Conservation (phyloP, 2,113 vertebrate species). For the Lontra canadensis region DNA sequence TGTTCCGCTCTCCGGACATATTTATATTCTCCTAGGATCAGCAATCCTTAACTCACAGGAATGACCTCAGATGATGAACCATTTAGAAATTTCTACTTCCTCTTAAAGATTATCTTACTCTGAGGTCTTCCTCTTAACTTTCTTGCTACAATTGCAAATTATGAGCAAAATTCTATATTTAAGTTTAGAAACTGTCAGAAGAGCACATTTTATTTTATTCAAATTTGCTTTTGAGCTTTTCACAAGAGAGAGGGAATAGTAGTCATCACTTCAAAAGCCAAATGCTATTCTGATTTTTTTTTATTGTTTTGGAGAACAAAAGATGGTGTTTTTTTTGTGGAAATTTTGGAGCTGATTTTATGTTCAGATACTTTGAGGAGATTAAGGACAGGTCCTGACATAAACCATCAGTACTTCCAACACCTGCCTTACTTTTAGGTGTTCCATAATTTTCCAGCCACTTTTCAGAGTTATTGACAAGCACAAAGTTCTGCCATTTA, state of each 20-base stretch:
- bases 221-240: constrained; percentile 13
- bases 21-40: neutral
- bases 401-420: neutral
- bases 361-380: neutral
- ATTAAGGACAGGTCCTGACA: neutral
- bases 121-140: neutral
- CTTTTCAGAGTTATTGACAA: neutral
- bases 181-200: constrained; percentile 18
- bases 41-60: neutral
- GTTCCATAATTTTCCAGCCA: neutral
- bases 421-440: neutral
- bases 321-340: neutral
- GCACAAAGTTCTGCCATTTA: neutral
- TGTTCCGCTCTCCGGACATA: neutral
- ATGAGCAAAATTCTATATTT: neutral
- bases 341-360: neutral
- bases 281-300: neutral
- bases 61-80: neutral
- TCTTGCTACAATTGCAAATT: neutral
- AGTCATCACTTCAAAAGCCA: constrained; percentile 15
- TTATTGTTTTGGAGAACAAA: constrained; percentile 36
- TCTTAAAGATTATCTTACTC: neutral
- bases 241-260: neutral
- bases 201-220: constrained; percentile 43
- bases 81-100: neutral